phyloP scores from a whole-genome alignment of 1,140 invertebrate genomes.

The Pogonomyrmex californicus region DNA sequence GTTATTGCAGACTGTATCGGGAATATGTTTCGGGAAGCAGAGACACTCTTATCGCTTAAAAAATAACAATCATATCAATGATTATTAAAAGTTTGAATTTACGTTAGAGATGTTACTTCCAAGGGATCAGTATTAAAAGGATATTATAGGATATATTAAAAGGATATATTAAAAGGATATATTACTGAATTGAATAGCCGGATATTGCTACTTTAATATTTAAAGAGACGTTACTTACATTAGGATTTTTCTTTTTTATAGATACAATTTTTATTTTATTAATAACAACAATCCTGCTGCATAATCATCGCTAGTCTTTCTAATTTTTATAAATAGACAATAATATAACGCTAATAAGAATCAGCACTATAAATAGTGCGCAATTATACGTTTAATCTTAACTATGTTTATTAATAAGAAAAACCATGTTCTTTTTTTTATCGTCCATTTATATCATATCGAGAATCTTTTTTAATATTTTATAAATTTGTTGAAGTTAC shows the following conservation, averaged over 20 bases:
- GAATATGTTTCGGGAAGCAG: not conserved
- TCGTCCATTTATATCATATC: no score
- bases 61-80: slow-evolving; percentile 13
- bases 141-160: no score
- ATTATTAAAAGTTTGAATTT: not conserved
- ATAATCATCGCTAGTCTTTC: not conserved
- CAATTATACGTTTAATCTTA: no score
- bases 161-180: not conserved
- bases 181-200: not conserved
- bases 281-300: not conserved
- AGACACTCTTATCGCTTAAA: not conserved
- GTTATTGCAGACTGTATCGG: not conserved
- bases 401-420: no score
- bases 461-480: no score
- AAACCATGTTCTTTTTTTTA: no score
- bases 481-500: not conserved
- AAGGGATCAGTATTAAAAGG: not conserved
- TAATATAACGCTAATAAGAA: no score
- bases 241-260: not conserved
- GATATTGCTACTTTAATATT: not conserved
- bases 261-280: not conserved
- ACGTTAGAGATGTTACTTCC: not conserved
- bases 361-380: no score
- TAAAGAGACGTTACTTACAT: not conserved
- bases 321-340: not conserved